Evolutionary conservation across 64 coral and sea anemone species (phyloP), one percentile per base, ranked within the genome.

Genomic region (Trachythela sp.): DNA sequence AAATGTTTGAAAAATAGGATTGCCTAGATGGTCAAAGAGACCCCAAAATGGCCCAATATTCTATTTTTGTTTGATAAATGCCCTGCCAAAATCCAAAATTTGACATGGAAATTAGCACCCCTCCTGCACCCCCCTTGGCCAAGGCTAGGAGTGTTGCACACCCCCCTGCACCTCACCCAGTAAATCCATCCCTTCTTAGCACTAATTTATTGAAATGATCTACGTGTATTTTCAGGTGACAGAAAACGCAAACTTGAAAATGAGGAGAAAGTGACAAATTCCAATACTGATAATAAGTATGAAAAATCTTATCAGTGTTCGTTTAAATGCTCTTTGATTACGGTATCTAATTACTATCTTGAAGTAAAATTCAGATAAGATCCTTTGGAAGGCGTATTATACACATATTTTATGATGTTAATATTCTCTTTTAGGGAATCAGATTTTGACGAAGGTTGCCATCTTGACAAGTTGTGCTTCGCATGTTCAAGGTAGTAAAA

Each of bases 161-260:
- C n/a, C n/a, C n/a, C n/a, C n/a, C n/a, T n/a, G n/a, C n/a, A n/a
- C n/a, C n/a, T n/a, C n/a, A n/a, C n/a, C n/a, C n/a, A n/a, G n/a
- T n/a, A n/a, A n/a, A n/a, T n/a, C n/a, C n/a, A n/a, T n/a, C n/a
- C n/a, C n/a, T n/a, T n/a, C n/a, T n/a, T n/a, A n/a, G n/a, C n/a
- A n/a, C n/a, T n/a, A n/a, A n/a, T n/a, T n/a, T n/a, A n/a, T n/a
- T n/a, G n/a, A n/a, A n/a, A n/a, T n/a, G n/a, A n/a, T n/a, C n/a
- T n/a, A n/a, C n/a, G n/a, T 45, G 4, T 45, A 11, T 45, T 13
- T 35, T 48, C 54, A 98, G 95, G 95, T 87, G 95, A 98, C 51
- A 92, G 95, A 58, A 98, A 98, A 90, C 90, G 95, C 43, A 92
- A 92, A 86, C 87, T 89, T 18, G 92, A 93, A 29, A 88, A 40